phyloP scores from a whole-genome alignment of 2,888 invertebrate genomes.

The Psococerastis gibbosa region DNA sequence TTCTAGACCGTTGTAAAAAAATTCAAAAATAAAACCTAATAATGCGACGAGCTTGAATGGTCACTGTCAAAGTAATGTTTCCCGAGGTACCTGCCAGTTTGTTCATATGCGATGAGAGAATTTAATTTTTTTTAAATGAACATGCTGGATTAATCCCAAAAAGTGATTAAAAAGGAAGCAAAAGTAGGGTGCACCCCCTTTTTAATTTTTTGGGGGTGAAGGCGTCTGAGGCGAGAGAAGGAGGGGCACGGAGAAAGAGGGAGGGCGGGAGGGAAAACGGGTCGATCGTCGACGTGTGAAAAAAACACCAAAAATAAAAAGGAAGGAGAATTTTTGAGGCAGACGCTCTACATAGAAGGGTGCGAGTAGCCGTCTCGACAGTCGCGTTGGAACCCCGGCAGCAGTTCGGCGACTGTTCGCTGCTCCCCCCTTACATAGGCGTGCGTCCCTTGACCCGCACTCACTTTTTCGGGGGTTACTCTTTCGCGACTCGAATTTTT shows the following conservation, averaged over 20 bases:
- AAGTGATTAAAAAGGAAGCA: conserved; percentile 14
- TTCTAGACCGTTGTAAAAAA: no score
- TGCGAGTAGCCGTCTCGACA: conserved; percentile 9
- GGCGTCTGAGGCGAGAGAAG: conserved; percentile 14
- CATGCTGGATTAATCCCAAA: no score
- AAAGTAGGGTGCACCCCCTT: conserved; percentile 15
- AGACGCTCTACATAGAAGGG: conserved; percentile 5
- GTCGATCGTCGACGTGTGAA: conserved; percentile 7
- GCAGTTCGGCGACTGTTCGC: neutral
- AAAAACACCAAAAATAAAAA: conserved; percentile 4
- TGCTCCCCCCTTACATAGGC: no score
- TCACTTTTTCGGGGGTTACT: no score
- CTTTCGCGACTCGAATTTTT: no score
- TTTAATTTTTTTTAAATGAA: no score
- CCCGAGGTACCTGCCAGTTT: no score
- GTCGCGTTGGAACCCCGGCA: conserved; percentile 4
- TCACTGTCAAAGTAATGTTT: no score
- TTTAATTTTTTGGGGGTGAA: conserved; percentile 16
- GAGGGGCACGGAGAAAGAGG: conserved; percentile 14
- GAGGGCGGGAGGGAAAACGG: conserved; percentile 14
- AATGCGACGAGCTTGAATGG: no score
- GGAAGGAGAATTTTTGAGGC: conserved; percentile 8
- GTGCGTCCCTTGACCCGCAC: no score
- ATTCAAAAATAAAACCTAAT: no score
- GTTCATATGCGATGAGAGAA: no score